A percentile compares a stretch with the other conserved stretches of the same genome.
These are phyloP conservation scores for Patagioenas fasciata DNA, from an alignment of 2,113 vertebrate genomes.

Conservation along the genomic window DNA sequence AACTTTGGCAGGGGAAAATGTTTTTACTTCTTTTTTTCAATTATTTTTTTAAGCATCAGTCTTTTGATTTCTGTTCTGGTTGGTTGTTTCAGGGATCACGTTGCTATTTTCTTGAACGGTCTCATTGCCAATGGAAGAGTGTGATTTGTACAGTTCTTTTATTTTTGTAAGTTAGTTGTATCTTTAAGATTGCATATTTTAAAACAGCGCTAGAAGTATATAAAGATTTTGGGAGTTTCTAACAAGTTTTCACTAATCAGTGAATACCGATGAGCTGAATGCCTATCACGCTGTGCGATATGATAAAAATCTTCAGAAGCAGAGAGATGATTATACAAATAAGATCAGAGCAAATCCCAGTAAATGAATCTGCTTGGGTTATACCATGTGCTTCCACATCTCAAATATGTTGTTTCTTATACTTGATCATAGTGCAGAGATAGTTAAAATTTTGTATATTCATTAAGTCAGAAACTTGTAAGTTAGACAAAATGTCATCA, in stretches of 20 bases:
- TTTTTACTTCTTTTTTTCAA: constrained; percentile 35
- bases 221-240: constrained; percentile 14
- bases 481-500: neutral
- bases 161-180: constrained; percentile 60
- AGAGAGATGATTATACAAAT: constrained; percentile 8
- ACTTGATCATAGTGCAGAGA: neutral
- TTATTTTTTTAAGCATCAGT: constrained; percentile 27
- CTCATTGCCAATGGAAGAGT: constrained; percentile 43
- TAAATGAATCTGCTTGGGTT: neutral
- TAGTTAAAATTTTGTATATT: neutral
- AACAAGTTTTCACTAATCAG: constrained; percentile 19
- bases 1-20: neutral
- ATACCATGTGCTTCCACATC: neutral
- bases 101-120: constrained; percentile 48
- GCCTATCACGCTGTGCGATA: neutral
- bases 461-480: neutral
- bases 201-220: constrained; percentile 24
- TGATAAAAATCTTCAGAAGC: constrained; percentile 10
- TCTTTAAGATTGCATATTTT: constrained; percentile 58
- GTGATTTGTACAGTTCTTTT: constrained; percentile 54
- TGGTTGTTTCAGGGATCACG: constrained; percentile 52
- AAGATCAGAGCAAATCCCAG: constrained; percentile 1
- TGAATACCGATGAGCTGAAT: neutral
- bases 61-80: constrained; percentile 42
- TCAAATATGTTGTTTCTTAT: constrained; percentile 11